phyloP scores from a whole-genome alignment of 2,888 invertebrate species.

The Andrena marginata region DNA sequence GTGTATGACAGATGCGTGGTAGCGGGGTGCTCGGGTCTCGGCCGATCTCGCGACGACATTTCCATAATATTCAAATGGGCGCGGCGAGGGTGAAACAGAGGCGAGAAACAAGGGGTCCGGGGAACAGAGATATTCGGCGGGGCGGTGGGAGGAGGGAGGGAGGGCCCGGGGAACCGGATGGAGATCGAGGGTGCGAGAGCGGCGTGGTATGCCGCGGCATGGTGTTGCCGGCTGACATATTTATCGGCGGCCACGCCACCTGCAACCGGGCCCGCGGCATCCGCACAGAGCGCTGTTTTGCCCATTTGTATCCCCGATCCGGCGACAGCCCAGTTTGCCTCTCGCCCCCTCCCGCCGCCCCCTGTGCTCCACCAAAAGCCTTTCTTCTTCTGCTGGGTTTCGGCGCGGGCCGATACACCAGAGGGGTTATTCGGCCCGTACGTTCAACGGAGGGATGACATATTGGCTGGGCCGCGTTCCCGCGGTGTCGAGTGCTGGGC shows the following conservation, averaged over 20 bases:
- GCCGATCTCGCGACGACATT: constrained; percentile 75
- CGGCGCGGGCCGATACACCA: constrained; percentile 34
- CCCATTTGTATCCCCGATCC: constrained; percentile 78
- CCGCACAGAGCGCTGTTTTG: constrained; percentile 79
- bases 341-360: constrained; percentile 20
- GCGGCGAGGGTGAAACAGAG: constrained; percentile 68
- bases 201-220: constrained; percentile 74
- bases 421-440: constrained; percentile 57
- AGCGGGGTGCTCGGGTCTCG: constrained; percentile 15
- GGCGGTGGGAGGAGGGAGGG: constrained; percentile 34
- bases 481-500: constrained; percentile 1
- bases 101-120: constrained; percentile 42
- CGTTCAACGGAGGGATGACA: constrained; percentile 70
- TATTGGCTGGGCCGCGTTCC: constrained; percentile 61
- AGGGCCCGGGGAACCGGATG: constrained; percentile 36
- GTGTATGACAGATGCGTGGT: constrained; percentile 81
- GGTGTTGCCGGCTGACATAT: constrained; percentile 85
- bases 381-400: constrained; percentile 43
- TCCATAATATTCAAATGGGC: constrained; percentile 84
- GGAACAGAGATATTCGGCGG: constrained; percentile 62
- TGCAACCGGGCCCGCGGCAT: constrained; percentile 82
- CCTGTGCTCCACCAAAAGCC: constrained; percentile 34
- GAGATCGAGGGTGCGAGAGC: constrained; percentile 53
- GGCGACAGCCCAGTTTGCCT: constrained; percentile 77
- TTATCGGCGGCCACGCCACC: constrained; percentile 84